phyloP scores from a whole-genome alignment of 1,140 invertebrate genomes.

The honey bee (Apis mellifera) region Amel_HAv3.1 CM009932.2:11055001-11055500 shows the following conservation, averaged over 20 bases:
- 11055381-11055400: conserved; percentile 98
- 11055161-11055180: conserved; percentile 86
- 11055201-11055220: conserved; percentile 97
- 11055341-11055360: background rate
- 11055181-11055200: conserved; percentile 97
- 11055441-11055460: conserved; percentile 98
- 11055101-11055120: background rate
- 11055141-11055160: conserved; percentile 1
- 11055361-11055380: conserved; percentile 83
- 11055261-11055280: conserved; percentile 95
- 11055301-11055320: background rate
- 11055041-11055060: conserved; percentile 95
- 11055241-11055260: conserved; percentile 96
- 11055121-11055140: background rate
- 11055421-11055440: conserved; percentile 99
- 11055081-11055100: conserved; percentile 86
- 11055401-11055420: conserved; percentile 96
- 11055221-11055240: conserved; percentile 94
- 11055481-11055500: conserved; percentile 93
- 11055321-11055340: background rate
- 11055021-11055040: conserved; percentile 98
- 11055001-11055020: conserved; percentile 93
- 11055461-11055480: conserved; percentile 94
- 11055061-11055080: conserved; percentile 96
- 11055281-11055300: conserved; percentile 94